A percentile compares a stretch with the other conserved stretches of the same genome.
Evolutionary conservation across 2,888 invertebrate genomes (phyloP).

Genomic region (Drosophila borealis): DNA sequence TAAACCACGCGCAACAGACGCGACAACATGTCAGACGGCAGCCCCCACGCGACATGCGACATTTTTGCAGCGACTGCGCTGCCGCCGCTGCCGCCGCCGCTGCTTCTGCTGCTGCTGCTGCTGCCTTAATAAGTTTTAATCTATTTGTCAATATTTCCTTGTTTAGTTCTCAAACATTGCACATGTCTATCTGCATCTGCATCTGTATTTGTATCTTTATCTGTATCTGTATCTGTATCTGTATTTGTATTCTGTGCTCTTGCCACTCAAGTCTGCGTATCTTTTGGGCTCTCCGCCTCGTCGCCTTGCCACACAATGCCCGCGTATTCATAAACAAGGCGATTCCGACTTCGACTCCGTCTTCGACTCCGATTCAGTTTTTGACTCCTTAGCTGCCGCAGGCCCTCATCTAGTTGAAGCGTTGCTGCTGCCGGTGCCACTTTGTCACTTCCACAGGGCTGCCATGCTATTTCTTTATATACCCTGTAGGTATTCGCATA

Average conservation of each 20-base stretch:
- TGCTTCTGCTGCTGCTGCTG: constrained; percentile 6
- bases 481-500: constrained; percentile 1
- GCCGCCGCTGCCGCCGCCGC: constrained; percentile 14
- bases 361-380: constrained; percentile 13
- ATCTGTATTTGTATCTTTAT: constrained; percentile 32
- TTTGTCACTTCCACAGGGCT: constrained; percentile 57
- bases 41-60: constrained; percentile 71
- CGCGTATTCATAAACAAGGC: constrained; percentile 78
- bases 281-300: constrained; percentile 55
- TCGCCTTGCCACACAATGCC: constrained; percentile 66
- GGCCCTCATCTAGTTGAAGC: constrained; percentile 60
- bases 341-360: constrained; percentile 23
- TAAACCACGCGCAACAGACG: constrained; percentile 52
- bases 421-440: constrained; percentile 53
- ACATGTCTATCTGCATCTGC: constrained; percentile 41
- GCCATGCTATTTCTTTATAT: constrained; percentile 48
- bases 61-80: constrained; percentile 54
- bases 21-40: constrained; percentile 67
- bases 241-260: constrained; percentile 17
- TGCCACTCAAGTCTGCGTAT: constrained; percentile 28
- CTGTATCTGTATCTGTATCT: constrained; percentile 22
- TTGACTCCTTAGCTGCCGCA: constrained; percentile 32
- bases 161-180: constrained; percentile 74
- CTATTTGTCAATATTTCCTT: constrained; percentile 80
- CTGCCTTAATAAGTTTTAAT: constrained; percentile 78